These are phyloP conservation scores for Tupaia tana DNA, from an alignment of 2,113 vertebrate species.

Conservation along the genomic window DNA sequence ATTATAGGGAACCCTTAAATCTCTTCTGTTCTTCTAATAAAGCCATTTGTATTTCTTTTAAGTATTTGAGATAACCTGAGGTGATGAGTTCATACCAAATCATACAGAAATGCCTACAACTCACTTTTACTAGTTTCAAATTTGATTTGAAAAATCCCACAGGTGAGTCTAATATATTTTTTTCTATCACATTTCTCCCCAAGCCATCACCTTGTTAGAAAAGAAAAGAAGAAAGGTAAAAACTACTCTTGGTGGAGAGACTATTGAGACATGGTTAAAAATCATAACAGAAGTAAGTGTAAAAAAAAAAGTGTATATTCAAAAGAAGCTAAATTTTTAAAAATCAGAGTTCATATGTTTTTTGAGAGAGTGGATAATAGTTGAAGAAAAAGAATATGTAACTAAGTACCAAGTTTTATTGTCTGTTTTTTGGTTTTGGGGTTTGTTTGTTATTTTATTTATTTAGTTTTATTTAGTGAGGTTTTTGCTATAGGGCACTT, in stretches of 20 bases:
- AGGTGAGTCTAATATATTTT: neutral
- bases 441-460: no score
- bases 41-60: slow-evolving; percentile 15
- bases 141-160: neutral
- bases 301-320: neutral
- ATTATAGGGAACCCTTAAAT: neutral
- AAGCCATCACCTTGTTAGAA: neutral
- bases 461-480: no score
- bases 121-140: neutral
- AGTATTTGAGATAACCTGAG: neutral
- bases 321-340: neutral
- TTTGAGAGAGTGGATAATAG: neutral
- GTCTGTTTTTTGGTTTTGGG: no score
- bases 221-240: neutral
- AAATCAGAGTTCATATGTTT: neutral
- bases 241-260: neutral
- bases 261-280: neutral
- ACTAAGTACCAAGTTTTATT: neutral
- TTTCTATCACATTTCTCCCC: neutral
- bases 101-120: neutral
- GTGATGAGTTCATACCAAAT: neutral
- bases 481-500: no score
- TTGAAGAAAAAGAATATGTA: neutral
- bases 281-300: neutral
- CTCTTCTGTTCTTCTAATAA: neutral